Conservation (phyloP, 2,113 vertebrate genomes). For the Lamprologus lemairii region DNA sequence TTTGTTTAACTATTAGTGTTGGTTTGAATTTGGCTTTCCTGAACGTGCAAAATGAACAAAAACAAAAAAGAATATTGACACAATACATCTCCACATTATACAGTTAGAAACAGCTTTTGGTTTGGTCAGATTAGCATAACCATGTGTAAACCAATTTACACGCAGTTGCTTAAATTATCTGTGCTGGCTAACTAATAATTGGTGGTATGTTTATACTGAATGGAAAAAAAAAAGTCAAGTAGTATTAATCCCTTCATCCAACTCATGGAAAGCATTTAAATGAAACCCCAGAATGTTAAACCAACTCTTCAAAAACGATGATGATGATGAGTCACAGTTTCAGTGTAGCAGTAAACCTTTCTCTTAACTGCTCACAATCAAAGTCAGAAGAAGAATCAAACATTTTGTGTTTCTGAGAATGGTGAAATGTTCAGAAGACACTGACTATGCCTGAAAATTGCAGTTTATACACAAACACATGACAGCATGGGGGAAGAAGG, state of each 20-base stretch:
- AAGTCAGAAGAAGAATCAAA: background rate
- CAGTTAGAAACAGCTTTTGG: background rate
- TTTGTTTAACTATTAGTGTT: background rate
- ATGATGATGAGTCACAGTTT: background rate
- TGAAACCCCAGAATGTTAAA: background rate
- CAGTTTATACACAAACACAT: background rate
- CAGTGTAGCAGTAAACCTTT: background rate
- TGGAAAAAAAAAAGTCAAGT: background rate
- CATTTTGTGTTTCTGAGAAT: background rate
- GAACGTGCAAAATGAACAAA: accelerated
- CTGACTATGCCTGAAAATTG: background rate
- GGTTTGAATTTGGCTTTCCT: background rate
- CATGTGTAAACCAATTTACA: background rate
- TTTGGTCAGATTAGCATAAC: background rate
- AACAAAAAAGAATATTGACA: background rate
- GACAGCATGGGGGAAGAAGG: background rate
- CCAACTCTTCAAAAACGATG: background rate
- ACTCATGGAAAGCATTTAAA: background rate
- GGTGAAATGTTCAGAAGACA: background rate
- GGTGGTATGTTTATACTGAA: background rate
- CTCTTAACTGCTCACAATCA: background rate
- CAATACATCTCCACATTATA: background rate
- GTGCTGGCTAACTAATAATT: background rate
- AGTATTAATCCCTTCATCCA: background rate
- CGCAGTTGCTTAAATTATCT: background rate